These are phyloP conservation scores for Liposcelis brunnea DNA, from an alignment of 2,888 invertebrate species.

Conservation along the genomic window DNA sequence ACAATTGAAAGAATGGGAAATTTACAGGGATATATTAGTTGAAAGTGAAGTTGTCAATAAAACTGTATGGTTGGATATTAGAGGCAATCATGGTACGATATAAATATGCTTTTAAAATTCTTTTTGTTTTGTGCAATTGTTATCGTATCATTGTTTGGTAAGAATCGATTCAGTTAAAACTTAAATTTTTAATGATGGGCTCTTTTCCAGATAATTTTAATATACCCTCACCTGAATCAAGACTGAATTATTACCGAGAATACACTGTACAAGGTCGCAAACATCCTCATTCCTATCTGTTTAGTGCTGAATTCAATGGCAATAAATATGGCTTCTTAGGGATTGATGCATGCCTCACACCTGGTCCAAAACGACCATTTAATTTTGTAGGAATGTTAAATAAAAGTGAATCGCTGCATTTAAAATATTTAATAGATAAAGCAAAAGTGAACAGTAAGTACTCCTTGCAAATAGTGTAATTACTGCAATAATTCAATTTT, in stretches of 20 bases:
- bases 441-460: slow-evolving; percentile 27
- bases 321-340: slow-evolving; percentile 65
- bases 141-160: too few species aligned
- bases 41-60: slow-evolving; percentile 46
- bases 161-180: too few species aligned
- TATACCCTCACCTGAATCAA: slow-evolving; percentile 46
- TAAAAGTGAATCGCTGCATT: slow-evolving; percentile 34
- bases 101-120: too few species aligned
- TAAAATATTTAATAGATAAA: slow-evolving; percentile 38
- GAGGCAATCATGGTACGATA: slow-evolving; percentile 74
- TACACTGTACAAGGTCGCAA: slow-evolving; percentile 61
- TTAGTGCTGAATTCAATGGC: slow-evolving; percentile 34
- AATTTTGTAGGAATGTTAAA: slow-evolving; percentile 68
- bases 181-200: too few species aligned
- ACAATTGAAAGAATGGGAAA: slow-evolving; percentile 64
- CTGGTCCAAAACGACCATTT: slow-evolving; percentile 72
- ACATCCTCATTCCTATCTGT: slow-evolving; percentile 55
- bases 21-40: slow-evolving; percentile 51
- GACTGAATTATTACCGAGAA: slow-evolving; percentile 56
- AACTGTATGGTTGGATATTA: slow-evolving; percentile 72
- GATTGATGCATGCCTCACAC: slow-evolving; percentile 71
- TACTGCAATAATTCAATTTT: too few species aligned
- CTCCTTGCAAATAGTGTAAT: too few species aligned
- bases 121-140: too few species aligned
- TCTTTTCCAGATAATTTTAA: slow-evolving; percentile 76